Evolutionary conservation across 2,888 invertebrate species (phyloP), one percentile per base, ranked within the genome.

Genomic region (Macroteleia sp.): DNA sequence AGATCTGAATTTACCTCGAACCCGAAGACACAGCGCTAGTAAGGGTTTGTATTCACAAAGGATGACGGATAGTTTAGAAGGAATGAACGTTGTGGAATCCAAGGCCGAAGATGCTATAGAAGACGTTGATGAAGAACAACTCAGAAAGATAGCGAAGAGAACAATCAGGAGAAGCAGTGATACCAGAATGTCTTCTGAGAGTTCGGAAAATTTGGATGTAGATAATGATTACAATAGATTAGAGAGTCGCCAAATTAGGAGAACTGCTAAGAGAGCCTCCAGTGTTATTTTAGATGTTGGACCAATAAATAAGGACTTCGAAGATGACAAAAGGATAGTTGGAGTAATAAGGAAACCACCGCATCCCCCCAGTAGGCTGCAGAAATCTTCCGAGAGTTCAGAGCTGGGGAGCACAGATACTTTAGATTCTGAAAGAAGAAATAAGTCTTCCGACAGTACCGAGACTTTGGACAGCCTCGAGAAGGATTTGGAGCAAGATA

Each of bases 401-500:
- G 90, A 91, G 14, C 81, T 91, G 0, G 90, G 90, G 2, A 91
- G 91, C 57, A 91, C 90, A 5, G 91, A 91, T 28, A 91, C 91
- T 0, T 61, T 90, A 2, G 88, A 90, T 56, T 91, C 90, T 0
- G 90, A 91, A 42, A 86, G 87, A 46, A 84, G 88, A 41, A 89
- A 89, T 48, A 91, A 90, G 42, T 90, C 87, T 3, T 90, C 88
- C 4, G 91, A 88, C 61, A 91, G 90, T 70, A 89, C 89, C 0
- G 90, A 91, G 61, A 91, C 91, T 3, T 80, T 91, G 25, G 91
- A 91, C 54, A 91, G 91, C 59, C 83, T 91, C 12, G 91, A 91
- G 39, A 89, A 88, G 42, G 48, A 77, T 42, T 46, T 86, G 42
- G 90, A 90, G 3, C 88, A 87, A 41, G 88, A 89, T 2, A 62